phyloP scores from a whole-genome alignment of 2,797 vertebrate genomes.

The Sciaenops ocellatus region DNA sequence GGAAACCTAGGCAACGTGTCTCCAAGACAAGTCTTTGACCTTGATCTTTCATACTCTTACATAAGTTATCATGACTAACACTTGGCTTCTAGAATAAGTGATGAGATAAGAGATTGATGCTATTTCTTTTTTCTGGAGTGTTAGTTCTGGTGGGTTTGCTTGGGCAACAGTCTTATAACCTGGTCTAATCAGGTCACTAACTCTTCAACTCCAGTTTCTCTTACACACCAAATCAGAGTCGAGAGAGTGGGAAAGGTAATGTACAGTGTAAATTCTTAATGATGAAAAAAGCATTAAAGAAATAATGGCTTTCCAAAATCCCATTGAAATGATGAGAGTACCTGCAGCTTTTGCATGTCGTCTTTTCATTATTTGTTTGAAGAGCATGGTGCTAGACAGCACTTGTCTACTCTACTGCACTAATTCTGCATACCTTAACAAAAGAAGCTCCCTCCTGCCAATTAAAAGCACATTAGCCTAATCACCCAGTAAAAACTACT shows the following conservation, averaged over 20 bases:
- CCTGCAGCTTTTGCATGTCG: slow-evolving; percentile 1
- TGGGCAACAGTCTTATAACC: background rate
- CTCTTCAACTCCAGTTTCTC: background rate
- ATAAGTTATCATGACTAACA: background rate
- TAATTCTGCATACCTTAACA: slow-evolving; percentile 69
- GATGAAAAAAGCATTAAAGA: slow-evolving; percentile 14
- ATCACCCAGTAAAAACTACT: slow-evolving; percentile 68
- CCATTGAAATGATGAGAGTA: slow-evolving; percentile 29
- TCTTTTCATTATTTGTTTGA: slow-evolving; percentile 44
- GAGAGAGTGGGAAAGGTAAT: background rate
- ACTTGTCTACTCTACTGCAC: slow-evolving; percentile 31
- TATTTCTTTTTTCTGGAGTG: background rate
- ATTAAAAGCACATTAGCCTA: slow-evolving; percentile 79
- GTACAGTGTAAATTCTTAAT: background rate
- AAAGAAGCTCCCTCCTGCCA: slow-evolving; percentile 63
- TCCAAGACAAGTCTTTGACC: too few species aligned
- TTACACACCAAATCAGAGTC: background rate
- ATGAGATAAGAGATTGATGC: too few species aligned
- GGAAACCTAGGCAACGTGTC: too few species aligned
- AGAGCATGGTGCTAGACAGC: slow-evolving; percentile 22
- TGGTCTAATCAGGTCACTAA: background rate
- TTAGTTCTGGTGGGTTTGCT: background rate
- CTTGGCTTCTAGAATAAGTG: background rate
- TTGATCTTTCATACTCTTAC: too few species aligned
- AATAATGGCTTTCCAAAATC: slow-evolving; percentile 29